A percentile compares a stretch with the other conserved stretches of the same genome.
These are phyloP conservation scores for Diabrotica balteata DNA, from an alignment of 2,888 invertebrate species.

Conservation along the genomic window DNA sequence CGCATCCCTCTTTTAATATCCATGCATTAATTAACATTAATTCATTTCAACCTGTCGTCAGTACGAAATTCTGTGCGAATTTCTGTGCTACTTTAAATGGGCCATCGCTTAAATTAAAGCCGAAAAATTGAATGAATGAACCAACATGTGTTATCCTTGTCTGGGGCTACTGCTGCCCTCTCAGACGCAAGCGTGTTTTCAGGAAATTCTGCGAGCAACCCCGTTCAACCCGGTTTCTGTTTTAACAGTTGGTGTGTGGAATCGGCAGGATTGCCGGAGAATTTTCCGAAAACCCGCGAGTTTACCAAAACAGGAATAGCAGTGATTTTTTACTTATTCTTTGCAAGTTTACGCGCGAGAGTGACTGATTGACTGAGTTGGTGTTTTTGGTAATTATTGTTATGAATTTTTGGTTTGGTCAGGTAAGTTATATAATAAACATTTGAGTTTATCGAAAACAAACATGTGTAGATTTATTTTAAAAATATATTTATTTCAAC, in stretches of 20 bases:
- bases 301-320: neutral
- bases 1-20: too few species aligned
- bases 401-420: too few species aligned
- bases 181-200: slow-evolving; percentile 30
- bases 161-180: slow-evolving; percentile 1
- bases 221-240: slow-evolving; percentile 25
- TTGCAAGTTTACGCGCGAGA: too few species aligned
- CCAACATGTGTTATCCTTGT: slow-evolving; percentile 9
- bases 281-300: slow-evolving; percentile 4
- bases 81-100: neutral
- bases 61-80: too few species aligned
- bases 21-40: neutral
- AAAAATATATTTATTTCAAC: too few species aligned
- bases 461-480: too few species aligned
- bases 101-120: neutral
- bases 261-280: neutral
- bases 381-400: too few species aligned
- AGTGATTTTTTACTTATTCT: too few species aligned
- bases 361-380: too few species aligned
- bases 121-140: slow-evolving; percentile 5
- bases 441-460: too few species aligned
- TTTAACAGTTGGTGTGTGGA: slow-evolving; percentile 25
- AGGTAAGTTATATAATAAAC: too few species aligned
- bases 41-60: neutral
- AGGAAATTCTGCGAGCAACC: slow-evolving; percentile 28